Percentiles rank a stretch among this genome's conserved stretches.
Evolutionary conservation across 2,113 vertebrate species (phyloP).

Genomic region (Datnioides undecimradiatus): DNA sequence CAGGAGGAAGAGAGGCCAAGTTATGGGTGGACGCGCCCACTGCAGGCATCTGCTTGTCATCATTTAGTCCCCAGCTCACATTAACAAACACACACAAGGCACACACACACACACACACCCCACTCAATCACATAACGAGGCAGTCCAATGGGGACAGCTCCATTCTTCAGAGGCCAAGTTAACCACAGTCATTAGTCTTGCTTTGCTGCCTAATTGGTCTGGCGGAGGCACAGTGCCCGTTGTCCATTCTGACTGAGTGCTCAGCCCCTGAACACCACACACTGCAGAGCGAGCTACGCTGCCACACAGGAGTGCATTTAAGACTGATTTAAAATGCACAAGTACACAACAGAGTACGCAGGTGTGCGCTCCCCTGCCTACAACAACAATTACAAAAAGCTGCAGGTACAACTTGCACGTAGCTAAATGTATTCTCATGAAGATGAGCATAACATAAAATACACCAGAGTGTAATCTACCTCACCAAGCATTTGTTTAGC

Average conservation of each 20-base stretch:
- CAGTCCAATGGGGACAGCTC: slow-evolving; percentile 68
- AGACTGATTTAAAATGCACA: slow-evolving; percentile 42
- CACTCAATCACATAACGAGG: slow-evolving; percentile 75
- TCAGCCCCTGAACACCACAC: slow-evolving; percentile 23
- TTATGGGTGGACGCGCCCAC: slow-evolving; percentile 52
- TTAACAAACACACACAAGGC: slow-evolving; percentile 53
- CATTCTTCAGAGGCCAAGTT: slow-evolving; percentile 80
- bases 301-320: slow-evolving; percentile 17
- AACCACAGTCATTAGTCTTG: slow-evolving; percentile 81
- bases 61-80: slow-evolving; percentile 61
- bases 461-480: slow-evolving; percentile 19
- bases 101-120: slow-evolving; percentile 39
- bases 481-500: slow-evolving; percentile 12
- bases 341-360: slow-evolving; percentile 30
- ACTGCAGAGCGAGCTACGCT: slow-evolving; percentile 24
- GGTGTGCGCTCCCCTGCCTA: slow-evolving; percentile 2
- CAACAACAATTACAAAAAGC: slow-evolving; percentile 8
- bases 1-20: slow-evolving; percentile 43
- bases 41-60: slow-evolving; percentile 75
- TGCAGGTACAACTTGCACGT: background rate
- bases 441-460: slow-evolving; percentile 18
- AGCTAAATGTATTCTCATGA: slow-evolving; percentile 14
- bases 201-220: slow-evolving; percentile 82
- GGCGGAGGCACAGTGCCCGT: slow-evolving; percentile 61
- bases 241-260: slow-evolving; percentile 73